phyloP scores from a whole-genome alignment of 2,888 invertebrate genomes.

The Phytoseiulus persimilis region DNA sequence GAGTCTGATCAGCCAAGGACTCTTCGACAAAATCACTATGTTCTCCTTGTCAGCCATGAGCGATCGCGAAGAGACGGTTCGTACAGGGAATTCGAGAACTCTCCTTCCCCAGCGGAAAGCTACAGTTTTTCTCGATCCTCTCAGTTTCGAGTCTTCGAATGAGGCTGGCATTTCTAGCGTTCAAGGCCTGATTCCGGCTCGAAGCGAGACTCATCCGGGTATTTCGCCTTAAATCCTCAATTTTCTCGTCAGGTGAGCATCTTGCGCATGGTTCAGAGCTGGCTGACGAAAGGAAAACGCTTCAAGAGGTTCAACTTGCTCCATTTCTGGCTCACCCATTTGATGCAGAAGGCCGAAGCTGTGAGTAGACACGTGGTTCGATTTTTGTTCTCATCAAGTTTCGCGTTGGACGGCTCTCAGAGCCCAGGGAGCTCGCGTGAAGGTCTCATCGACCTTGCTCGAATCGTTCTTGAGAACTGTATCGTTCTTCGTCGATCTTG shows the following conservation, averaged over 20 bases:
- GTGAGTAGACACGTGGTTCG: not conserved
- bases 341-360: not conserved
- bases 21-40: slow-evolving; percentile 12
- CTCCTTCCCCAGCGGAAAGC: no score
- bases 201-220: no score
- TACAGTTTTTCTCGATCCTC: no score
- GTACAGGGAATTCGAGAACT: not conserved
- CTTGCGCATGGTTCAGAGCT: not conserved
- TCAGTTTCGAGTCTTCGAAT: no score
- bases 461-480: no score
- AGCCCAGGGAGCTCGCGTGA: no score
- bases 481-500: not conserved
- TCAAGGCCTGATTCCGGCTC: no score
- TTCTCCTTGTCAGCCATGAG: slow-evolving; percentile 12
- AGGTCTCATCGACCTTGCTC: no score
- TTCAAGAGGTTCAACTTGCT: slow-evolving; percentile 27
- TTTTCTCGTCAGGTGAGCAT: slow-evolving; percentile 20
- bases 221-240: no score
- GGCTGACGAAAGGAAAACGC: not conserved
- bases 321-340: slow-evolving; percentile 18
- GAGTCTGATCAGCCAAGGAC: not conserved
- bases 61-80: not conserved
- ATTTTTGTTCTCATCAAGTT: no score
- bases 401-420: no score
- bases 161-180: no score